phyloP scores from a whole-genome alignment of 2,113 vertebrate genomes.

The Macrotus californicus region DNA sequence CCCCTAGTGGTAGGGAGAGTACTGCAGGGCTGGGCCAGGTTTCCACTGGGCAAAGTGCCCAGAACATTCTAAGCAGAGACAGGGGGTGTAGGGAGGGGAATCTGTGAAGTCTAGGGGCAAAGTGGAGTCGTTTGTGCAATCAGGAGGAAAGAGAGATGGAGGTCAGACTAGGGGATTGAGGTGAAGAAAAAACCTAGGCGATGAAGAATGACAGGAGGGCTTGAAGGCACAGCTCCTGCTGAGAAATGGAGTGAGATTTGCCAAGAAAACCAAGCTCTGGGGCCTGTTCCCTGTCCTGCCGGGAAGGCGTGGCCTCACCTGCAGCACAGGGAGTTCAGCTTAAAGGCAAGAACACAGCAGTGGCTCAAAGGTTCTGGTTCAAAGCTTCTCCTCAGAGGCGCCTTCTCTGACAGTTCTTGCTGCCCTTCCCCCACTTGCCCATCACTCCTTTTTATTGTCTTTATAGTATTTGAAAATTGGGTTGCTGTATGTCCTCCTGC shows the following conservation, averaged over 20 bases:
- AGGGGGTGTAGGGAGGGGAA: no score
- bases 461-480: neutral
- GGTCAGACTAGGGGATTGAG: neutral
- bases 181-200: neutral
- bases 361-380: neutral
- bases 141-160: neutral
- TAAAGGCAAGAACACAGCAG: neutral
- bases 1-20: neutral
- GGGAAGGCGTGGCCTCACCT: neutral
- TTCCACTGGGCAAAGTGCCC: neutral
- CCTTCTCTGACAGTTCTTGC: neutral
- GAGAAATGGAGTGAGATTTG: neutral
- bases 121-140: neutral
- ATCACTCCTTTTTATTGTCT: neutral
- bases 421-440: neutral
- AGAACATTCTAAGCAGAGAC: neutral
- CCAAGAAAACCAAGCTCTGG: neutral
- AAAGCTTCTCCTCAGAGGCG: neutral
- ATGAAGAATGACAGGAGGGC: neutral
- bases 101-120: neutral
- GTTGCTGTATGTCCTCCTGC: accelerated
- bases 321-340: neutral
- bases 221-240: neutral
- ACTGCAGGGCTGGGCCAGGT: neutral
- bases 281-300: no score